phyloP scores from a whole-genome alignment of 2,797 vertebrate genomes.

The Lagodon rhomboides region DNA sequence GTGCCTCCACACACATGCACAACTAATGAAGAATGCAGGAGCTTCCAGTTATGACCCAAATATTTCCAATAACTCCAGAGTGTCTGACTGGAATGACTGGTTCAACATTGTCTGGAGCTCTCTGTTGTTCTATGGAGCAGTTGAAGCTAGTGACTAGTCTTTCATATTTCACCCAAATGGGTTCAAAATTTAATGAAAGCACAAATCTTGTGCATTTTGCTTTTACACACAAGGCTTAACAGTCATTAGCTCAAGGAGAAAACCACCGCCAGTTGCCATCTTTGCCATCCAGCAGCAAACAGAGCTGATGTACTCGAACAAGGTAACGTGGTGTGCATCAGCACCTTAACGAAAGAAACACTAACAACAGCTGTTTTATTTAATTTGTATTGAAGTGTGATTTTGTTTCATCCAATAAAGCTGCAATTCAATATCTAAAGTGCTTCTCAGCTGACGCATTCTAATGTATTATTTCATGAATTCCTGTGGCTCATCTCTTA shows the following conservation, averaged over 20 bases:
- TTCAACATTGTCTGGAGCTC: background rate
- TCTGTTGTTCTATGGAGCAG: background rate
- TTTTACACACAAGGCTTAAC: slow-evolving; percentile 21
- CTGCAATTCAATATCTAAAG: background rate
- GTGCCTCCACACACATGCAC: too few relatives aligned
- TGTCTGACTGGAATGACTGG: background rate
- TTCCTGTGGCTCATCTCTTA: slow-evolving; percentile 1
- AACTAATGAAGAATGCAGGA: too few relatives aligned
- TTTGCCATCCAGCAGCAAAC: background rate
- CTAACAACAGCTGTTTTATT: background rate
- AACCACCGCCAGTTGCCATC: slow-evolving; percentile 22
- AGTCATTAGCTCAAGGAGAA: slow-evolving; percentile 35
- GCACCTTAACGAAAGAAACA: background rate
- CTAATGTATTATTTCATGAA: background rate
- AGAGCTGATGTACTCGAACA: background rate
- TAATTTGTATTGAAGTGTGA: background rate
- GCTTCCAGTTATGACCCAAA: too few relatives aligned
- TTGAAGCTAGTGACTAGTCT: background rate
- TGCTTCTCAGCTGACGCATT: background rate
- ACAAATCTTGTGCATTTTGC: slow-evolving; percentile 9
- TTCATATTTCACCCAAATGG: background rate
- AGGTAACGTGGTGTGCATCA: slow-evolving; percentile 16
- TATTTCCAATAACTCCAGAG: too few relatives aligned
- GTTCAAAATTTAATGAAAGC: background rate
- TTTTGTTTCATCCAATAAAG: background rate